These are phyloP conservation scores for Esox lucius DNA, from an alignment of 2,797 vertebrate species.

Conservation along the genomic window DNA sequence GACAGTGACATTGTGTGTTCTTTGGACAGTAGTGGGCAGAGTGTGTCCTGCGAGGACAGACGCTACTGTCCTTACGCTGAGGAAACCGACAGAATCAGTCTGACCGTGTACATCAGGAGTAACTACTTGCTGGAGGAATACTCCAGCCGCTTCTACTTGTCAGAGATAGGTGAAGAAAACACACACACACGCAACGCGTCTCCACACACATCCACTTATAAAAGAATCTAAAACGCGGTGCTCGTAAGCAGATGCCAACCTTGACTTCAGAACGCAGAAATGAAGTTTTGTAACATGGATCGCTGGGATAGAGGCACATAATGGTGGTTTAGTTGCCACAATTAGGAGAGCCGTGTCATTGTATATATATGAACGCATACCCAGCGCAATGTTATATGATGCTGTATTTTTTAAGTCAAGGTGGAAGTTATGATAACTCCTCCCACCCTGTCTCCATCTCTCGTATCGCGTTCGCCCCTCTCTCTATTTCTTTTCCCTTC, in stretches of 20 bases:
- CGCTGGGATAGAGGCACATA: not conserved
- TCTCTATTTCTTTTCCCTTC: too few relatives aligned
- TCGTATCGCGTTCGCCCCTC: not conserved
- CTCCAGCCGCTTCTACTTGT: constrained; percentile 59
- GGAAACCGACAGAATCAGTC: constrained; percentile 56
- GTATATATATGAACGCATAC: not conserved
- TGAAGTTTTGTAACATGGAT: not conserved
- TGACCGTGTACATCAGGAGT: constrained; percentile 58
- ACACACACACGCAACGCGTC: too few relatives aligned
- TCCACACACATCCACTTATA: too few relatives aligned
- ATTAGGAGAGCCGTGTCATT: not conserved
- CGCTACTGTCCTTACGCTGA: constrained; percentile 67
- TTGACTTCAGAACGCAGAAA: too few relatives aligned
- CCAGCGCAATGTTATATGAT: too few relatives aligned
- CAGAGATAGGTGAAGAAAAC: constrained; percentile 35
- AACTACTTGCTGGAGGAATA: constrained; percentile 64
- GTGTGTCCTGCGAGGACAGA: constrained; percentile 61
- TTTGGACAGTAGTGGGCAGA: constrained; percentile 39
- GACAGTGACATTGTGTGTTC: constrained; percentile 60
- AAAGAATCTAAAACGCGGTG: too few relatives aligned
- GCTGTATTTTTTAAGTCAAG: not conserved
- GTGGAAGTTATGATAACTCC: not conserved
- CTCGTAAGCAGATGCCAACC: too few relatives aligned
- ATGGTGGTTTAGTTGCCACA: not conserved
- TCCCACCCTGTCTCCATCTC: not conserved